phyloP scores from a whole-genome alignment of 92 coral and sea anemone species.

The Pocillopora grandis region DNA sequence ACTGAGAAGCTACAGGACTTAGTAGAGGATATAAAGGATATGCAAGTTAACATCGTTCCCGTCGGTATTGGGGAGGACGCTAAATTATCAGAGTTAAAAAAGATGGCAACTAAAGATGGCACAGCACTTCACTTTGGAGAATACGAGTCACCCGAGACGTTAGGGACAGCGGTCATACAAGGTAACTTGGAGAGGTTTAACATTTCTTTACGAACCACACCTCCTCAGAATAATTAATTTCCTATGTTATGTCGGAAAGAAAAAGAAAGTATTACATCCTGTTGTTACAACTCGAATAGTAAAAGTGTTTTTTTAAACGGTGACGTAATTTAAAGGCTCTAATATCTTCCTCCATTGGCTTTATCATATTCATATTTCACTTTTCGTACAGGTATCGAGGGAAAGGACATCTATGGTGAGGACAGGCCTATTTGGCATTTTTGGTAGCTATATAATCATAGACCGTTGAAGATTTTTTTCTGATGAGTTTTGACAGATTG shows the following conservation, averaged over 20 bases:
- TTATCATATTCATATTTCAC: not conserved
- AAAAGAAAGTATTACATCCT: too few species aligned
- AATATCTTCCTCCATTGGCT: too few species aligned
- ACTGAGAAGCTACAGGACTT: not conserved
- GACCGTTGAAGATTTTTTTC: too few species aligned
- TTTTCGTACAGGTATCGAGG: conserved; percentile 6
- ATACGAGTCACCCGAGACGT: conserved; percentile 17
- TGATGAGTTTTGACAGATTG: not conserved
- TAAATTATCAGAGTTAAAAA: conserved; percentile 17
- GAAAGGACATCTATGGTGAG: conserved; percentile 28
- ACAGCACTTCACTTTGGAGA: conserved; percentile 17
- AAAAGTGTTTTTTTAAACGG: too few species aligned
- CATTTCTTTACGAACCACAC: too few species aligned
- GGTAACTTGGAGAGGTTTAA: not conserved
- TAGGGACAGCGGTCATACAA: conserved; percentile 27
- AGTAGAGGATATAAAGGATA: not conserved
- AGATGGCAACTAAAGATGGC: not conserved
- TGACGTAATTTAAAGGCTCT: too few species aligned
- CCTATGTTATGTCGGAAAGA: too few species aligned
- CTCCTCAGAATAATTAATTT: too few species aligned
- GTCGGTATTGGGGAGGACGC: conserved; percentile 27
- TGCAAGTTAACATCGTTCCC: not conserved
- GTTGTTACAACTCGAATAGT: too few species aligned
- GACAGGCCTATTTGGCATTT: not conserved
- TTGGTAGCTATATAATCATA: not conserved